Percentiles rank a stretch among this genome's conserved stretches.
Evolutionary conservation across 2,113 vertebrate genomes (phyloP).

Genomic region (Sciurus niger): DNA sequence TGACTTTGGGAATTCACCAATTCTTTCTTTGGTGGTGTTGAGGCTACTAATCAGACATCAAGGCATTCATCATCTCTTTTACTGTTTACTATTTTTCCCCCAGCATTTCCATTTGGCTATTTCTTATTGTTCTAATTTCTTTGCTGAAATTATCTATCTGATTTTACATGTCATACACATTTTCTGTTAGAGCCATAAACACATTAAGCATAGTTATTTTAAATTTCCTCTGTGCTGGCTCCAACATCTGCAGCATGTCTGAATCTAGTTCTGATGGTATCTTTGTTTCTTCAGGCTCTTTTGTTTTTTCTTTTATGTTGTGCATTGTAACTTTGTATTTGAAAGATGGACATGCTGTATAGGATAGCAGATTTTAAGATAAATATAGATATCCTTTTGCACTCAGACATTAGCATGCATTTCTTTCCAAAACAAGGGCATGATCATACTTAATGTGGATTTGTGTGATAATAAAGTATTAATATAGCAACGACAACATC

Average conservation of each 20-base stretch:
- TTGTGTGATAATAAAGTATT: background rate
- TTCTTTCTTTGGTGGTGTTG: background rate
- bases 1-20: background rate
- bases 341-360: background rate
- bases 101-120: background rate
- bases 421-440: background rate
- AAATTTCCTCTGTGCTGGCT: background rate
- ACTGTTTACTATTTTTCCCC: background rate
- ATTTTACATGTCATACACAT: background rate
- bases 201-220: background rate
- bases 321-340: background rate
- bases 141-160: background rate
- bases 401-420: background rate
- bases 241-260: background rate
- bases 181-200: background rate
- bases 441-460: background rate
- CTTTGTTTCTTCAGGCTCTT: background rate
- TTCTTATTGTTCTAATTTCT: background rate
- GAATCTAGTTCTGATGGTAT: background rate
- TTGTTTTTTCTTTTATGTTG: background rate
- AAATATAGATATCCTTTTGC: background rate
- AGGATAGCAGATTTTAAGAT: background rate
- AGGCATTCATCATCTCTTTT: background rate
- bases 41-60: background rate
- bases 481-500: background rate